Evolutionary conservation across 1,140 invertebrate genomes (phyloP), one percentile per base, ranked within the genome.

Genomic region (Apolygus lucorum): DNA sequence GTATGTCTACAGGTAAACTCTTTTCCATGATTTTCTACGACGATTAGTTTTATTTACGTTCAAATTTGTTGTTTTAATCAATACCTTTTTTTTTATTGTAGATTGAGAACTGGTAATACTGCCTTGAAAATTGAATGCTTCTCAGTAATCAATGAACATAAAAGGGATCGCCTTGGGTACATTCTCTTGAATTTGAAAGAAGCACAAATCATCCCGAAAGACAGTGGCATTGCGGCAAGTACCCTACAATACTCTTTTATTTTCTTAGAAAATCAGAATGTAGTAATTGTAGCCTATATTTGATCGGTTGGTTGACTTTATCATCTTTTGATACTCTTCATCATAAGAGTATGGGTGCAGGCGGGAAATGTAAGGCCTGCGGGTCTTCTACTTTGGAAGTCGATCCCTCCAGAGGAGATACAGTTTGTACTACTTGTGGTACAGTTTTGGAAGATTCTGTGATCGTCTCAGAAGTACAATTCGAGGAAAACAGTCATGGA

Each of bases 401-500:
- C 67, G 95, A 98, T 81, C 89, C 91, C 75, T 86, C 90, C 34
- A 82, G 95, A 76, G 96, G 95, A 62, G 94, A 98, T 86, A 91
- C 93, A 49, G 93, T 98, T 0, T 99, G 97, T 81, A 98, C 91
- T 29, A 88, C 89, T 74, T 99, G 97, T 84, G 97, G 96, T 54
- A 89, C 91, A 29, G 96, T 99, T 1, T 78, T 99, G 1, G 96
- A 98, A 78, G 95, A 98, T 74, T 94, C 92, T 75, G 88, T 95
- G 63, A 99, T 99, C 77, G 95, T 99, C 26, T 92, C 92, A 1
- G 96, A 99, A 79, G 88, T 97, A 65, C 92, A 96, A 78, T 99
- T 98, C 78, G 90, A 95, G 79, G 96, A 99, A 80, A 90, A 90
- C 78, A 87, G 91, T 22, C 88, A 90, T 78, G 96, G 96, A 22